Percentiles rank a stretch among this genome's conserved stretches.
Conservation (phyloP, 1,140 invertebrate species). For the Pogonognathellus flavescens region DNA sequence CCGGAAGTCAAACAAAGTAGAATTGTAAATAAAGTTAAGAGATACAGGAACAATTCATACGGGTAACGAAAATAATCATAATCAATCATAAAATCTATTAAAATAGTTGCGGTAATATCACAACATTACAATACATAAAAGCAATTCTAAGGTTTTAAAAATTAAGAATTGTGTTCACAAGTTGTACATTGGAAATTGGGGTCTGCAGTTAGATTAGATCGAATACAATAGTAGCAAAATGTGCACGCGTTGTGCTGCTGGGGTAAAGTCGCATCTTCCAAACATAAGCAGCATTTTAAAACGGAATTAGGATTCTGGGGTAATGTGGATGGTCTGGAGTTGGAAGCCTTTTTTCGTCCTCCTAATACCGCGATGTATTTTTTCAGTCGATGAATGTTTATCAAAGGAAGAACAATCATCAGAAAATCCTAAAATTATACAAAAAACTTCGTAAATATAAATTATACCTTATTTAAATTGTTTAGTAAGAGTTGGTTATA, state of each 20-base stretch:
- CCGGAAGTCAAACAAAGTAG: too few species aligned
- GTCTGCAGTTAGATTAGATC: constrained; percentile 51
- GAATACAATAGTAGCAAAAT: constrained; percentile 70
- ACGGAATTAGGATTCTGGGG: constrained; percentile 51
- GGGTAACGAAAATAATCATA: too few species aligned
- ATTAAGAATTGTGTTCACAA: constrained; percentile 2
- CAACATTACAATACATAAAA: too few species aligned
- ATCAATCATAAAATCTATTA: too few species aligned
- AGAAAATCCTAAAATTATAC: constrained; percentile 74
- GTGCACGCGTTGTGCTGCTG: constrained; percentile 67
- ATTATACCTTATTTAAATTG: too few species aligned
- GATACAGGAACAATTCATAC: too few species aligned
- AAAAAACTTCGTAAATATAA: constrained; percentile 20
- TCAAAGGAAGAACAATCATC: constrained; percentile 74
- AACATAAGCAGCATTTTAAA: constrained; percentile 67
- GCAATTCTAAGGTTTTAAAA: not conserved
- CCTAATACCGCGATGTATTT: constrained; percentile 68
- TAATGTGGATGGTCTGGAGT: not conserved
- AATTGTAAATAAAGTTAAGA: too few species aligned
- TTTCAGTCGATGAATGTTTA: constrained; percentile 74
- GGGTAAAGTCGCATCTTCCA: constrained; percentile 68
- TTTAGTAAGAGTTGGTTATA: too few species aligned
- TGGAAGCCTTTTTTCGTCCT: not conserved
- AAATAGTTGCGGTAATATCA: too few species aligned
- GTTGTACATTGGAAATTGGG: constrained; percentile 46